phyloP scores from a whole-genome alignment of 2,113 vertebrate species.

The Hypanus sabinus region DNA sequence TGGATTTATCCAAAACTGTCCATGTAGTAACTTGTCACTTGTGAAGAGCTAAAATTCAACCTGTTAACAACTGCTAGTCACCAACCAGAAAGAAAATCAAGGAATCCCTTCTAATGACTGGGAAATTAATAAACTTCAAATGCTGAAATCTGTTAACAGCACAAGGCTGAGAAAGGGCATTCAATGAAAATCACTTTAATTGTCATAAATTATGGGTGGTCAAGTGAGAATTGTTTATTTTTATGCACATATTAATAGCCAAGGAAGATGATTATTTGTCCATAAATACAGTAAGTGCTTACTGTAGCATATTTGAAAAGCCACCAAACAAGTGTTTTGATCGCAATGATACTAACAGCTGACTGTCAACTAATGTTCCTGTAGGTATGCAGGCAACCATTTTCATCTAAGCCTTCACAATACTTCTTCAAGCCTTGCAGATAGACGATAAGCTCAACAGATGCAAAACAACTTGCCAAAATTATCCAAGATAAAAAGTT shows the following conservation, averaged over 20 bases:
- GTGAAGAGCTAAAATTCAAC: not conserved
- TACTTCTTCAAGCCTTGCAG: not conserved
- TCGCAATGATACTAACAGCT: not conserved
- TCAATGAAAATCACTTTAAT: not conserved
- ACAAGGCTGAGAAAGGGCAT: not conserved
- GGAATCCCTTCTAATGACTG: not conserved
- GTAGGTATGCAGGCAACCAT: not conserved
- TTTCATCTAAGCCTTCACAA: not conserved
- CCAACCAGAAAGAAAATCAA: not conserved
- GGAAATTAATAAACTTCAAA: too few relatives aligned
- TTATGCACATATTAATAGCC: not conserved
- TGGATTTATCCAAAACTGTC: not conserved
- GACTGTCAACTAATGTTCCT: not conserved
- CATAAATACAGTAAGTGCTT: not conserved
- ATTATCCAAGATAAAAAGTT: not conserved
- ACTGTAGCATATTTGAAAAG: not conserved
- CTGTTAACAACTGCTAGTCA: not conserved
- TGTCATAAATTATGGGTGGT: not conserved
- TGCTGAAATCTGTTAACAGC: too few relatives aligned
- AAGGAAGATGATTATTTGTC: not conserved
- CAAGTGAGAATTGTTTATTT: not conserved
- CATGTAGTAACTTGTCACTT: not conserved
- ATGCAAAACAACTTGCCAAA: not conserved
- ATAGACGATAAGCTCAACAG: too few relatives aligned
- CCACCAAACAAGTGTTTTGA: not conserved